phyloP scores from a whole-genome alignment of 2,797 vertebrate genomes.

The Hydrolagus colliei region DNA sequence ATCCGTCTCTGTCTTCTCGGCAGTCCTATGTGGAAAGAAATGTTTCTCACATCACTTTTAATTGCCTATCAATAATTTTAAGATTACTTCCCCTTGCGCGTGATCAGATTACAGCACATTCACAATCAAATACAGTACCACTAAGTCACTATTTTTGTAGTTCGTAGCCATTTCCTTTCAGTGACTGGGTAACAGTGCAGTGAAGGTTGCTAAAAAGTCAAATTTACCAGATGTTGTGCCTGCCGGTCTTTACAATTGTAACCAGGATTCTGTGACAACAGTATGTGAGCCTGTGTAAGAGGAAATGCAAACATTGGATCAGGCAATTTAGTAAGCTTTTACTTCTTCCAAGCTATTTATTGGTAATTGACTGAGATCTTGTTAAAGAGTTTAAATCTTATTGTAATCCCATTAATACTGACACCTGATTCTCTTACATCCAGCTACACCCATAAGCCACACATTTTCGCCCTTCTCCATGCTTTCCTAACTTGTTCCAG shows the following conservation, averaged over 20 bases:
- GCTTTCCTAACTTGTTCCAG: background rate
- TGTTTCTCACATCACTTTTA: too few species aligned
- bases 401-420: conserved; percentile 21
- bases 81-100: too few species aligned
- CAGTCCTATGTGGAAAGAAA: too few species aligned
- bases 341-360: background rate
- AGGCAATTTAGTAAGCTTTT: background rate
- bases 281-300: background rate
- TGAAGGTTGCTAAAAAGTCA: background rate
- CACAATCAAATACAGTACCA: background rate
- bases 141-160: background rate
- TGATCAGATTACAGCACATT: background rate
- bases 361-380: background rate
- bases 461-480: background rate
- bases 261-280: background rate
- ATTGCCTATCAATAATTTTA: too few species aligned
- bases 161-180: too few species aligned
- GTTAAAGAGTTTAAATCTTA: background rate
- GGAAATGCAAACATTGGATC: background rate
- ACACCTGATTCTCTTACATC: background rate
- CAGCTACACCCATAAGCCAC: background rate
- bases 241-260: background rate
- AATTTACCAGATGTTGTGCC: background rate
- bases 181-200: too few species aligned
- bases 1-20: too few species aligned